A percentile compares a stretch with the other conserved stretches of the same genome.
Conservation (phyloP, 2,888 invertebrate genomes). For the Xylota segnis region DNA sequence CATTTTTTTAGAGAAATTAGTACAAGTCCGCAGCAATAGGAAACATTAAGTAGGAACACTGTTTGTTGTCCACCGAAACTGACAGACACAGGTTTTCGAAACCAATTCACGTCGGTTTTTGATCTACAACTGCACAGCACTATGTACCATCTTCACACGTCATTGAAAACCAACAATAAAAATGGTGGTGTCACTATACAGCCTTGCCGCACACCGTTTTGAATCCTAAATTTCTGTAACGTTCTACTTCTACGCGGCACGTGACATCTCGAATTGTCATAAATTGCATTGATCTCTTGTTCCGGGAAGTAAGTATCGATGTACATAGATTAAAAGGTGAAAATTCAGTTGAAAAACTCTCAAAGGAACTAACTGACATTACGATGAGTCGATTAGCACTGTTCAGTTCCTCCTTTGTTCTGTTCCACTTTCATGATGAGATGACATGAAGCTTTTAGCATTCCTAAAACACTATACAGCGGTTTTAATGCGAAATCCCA, state of each 20-base stretch:
- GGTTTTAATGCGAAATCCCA: conserved; percentile 1
- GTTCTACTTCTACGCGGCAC: not conserved
- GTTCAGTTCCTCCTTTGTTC: not conserved
- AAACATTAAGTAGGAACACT: no score
- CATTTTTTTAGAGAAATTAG: no score
- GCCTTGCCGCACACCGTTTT: not conserved
- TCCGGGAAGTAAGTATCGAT: not conserved
- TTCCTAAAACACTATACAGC: not conserved
- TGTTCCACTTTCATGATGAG: not conserved
- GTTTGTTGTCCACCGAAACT: no score
- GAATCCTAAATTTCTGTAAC: conserved; percentile 4
- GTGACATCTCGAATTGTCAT: not conserved
- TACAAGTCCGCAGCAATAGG: no score
- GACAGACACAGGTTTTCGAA: not conserved
- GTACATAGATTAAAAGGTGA: no score
- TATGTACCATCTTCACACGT: not conserved
- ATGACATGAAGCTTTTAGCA: not conserved
- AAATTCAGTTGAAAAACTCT: no score
- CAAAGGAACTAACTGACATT: no score
- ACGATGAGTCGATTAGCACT: no score
- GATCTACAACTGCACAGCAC: not conserved
- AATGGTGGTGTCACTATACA: conserved; percentile 2
- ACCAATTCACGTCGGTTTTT: not conserved
- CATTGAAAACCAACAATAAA: not conserved
- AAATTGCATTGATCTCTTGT: not conserved